Conservation (phyloP, 1,140 invertebrate genomes). For the Bombus terrestris region DNA sequence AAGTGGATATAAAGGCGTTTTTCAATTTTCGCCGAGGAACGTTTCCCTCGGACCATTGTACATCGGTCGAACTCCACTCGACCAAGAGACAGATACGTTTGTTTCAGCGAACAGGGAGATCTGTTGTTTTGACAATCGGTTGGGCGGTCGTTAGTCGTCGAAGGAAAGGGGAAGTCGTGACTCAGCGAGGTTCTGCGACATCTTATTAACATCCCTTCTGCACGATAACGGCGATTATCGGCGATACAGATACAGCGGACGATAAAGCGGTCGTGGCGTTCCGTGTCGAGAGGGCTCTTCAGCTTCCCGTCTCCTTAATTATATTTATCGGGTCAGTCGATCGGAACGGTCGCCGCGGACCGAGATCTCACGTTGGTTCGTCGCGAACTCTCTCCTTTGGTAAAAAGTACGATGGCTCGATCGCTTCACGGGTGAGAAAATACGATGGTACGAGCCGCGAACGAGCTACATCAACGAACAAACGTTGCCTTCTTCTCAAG, state of each 20-base stretch:
- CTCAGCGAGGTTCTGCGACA: slow-evolving; percentile 20
- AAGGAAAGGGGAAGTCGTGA: slow-evolving; percentile 12
- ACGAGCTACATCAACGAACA: slow-evolving; percentile 48
- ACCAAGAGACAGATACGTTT: not conserved
- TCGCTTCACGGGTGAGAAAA: slow-evolving; percentile 58
- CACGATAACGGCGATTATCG: slow-evolving; percentile 48
- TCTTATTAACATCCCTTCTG: slow-evolving; percentile 51
- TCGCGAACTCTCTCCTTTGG: slow-evolving; percentile 25
- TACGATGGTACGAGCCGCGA: slow-evolving; percentile 48
- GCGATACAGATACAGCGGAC: slow-evolving; percentile 44
- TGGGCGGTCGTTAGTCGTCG: not conserved
- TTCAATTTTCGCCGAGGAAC: not conserved
- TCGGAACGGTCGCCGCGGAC: slow-evolving; percentile 47
- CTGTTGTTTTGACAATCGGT: not conserved
- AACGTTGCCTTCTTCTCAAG: slow-evolving; percentile 61
- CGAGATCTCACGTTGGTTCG: slow-evolving; percentile 44
- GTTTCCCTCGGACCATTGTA: too few relatives aligned
- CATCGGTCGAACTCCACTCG: too few relatives aligned
- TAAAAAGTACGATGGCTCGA: slow-evolving; percentile 34
- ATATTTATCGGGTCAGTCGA: slow-evolving; percentile 57
- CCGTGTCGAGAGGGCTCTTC: slow-evolving; percentile 48
- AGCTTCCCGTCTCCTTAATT: slow-evolving; percentile 58
- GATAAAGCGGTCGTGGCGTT: slow-evolving; percentile 50
- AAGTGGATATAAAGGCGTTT: not conserved
- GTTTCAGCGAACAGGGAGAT: not conserved